A percentile compares a stretch with the other conserved stretches of the same genome.
Conservation (phyloP, 2,797 vertebrate species). For the Ispidina picta region DNA sequence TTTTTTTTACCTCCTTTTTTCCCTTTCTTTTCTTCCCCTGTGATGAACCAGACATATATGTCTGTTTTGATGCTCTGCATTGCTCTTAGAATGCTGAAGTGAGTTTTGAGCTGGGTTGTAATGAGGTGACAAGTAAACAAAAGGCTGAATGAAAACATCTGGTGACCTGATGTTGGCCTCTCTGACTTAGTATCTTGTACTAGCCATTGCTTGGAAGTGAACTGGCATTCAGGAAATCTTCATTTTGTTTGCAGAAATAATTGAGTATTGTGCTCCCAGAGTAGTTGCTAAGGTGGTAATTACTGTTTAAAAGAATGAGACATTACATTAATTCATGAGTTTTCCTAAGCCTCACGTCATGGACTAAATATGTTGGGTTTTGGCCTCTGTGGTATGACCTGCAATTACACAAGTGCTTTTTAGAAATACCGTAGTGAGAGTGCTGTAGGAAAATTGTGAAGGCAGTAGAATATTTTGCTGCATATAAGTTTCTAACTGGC, state of each 20-base stretch:
- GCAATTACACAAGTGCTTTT: neutral
- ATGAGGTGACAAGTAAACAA: neutral
- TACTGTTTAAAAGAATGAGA: neutral
- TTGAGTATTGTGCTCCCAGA: neutral
- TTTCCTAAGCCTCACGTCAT: neutral
- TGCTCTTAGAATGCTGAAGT: neutral
- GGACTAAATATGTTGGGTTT: neutral
- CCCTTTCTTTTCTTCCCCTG: fast-evolving
- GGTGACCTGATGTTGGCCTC: neutral
- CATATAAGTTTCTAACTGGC: neutral
- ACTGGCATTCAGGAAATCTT: neutral
- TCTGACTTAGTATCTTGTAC: neutral
- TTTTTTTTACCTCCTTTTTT: too few species aligned
- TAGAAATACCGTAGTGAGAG: neutral
- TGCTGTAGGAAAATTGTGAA: neutral
- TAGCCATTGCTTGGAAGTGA: neutral
- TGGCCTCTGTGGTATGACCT: neutral
- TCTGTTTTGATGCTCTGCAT: neutral
- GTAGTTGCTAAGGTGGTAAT: neutral
- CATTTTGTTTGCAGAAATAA: neutral
- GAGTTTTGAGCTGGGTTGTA: neutral
- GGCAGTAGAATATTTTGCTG: neutral
- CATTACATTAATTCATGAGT: neutral
- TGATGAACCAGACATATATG: neutral
- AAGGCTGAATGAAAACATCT: neutral